Evolutionary conservation across 2,113 vertebrate species (phyloP).

Genomic region (Orycteropus afer): DNA sequence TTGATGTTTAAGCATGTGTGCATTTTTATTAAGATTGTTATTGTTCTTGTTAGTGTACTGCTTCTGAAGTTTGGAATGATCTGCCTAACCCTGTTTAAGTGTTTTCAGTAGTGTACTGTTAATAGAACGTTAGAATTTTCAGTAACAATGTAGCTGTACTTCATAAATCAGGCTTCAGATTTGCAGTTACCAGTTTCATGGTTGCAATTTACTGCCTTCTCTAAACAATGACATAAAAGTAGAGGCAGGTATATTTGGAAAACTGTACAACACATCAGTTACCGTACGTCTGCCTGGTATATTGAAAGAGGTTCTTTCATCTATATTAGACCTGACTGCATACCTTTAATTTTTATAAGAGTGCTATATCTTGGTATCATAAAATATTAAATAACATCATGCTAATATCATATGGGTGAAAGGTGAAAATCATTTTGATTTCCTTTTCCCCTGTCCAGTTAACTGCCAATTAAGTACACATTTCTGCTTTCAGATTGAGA

Average conservation of each 20-base stretch:
- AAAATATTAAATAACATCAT: background rate
- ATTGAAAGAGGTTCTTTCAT: background rate
- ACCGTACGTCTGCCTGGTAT: background rate
- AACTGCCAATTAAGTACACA: background rate
- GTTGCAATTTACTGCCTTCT: background rate
- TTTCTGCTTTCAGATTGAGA: background rate
- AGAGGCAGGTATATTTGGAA: background rate
- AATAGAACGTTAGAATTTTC: background rate
- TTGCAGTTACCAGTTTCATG: background rate
- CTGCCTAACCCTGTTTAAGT: background rate
- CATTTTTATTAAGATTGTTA: background rate
- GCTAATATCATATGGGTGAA: background rate
- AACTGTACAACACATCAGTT: background rate
- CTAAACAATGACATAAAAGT: background rate
- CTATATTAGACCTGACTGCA: background rate
- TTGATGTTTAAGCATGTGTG: background rate
- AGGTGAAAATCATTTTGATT: background rate
- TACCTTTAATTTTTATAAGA: background rate
- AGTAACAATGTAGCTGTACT: background rate
- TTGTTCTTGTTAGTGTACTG: background rate
- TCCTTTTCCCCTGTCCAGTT: background rate
- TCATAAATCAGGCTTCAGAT: background rate
- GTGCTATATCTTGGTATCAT: background rate
- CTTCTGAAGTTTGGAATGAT: background rate
- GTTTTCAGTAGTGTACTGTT: background rate